Evolutionary conservation across 2,797 vertebrate species (phyloP).

Genomic region (Lacerta bilineata): DNA sequence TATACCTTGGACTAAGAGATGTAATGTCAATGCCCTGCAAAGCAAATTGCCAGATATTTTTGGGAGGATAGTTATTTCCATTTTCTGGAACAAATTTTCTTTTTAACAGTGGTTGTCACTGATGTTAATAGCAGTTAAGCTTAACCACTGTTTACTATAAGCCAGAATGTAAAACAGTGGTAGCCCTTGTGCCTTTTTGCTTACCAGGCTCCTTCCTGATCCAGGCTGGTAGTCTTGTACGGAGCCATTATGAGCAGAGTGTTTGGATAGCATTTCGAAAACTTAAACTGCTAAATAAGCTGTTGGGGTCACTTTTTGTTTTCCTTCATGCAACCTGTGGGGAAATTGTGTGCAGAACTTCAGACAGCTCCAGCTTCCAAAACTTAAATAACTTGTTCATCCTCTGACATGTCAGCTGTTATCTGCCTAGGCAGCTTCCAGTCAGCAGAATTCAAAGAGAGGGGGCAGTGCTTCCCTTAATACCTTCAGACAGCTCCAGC

Average conservation of each 20-base stretch:
- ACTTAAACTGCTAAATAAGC: slow-evolving; percentile 36
- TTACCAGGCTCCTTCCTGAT: background rate
- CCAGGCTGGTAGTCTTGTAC: background rate
- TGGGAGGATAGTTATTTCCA: too few relatives aligned
- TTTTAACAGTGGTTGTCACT: background rate
- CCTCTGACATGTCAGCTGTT: slow-evolving; percentile 43
- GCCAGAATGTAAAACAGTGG: background rate
- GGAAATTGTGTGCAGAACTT: slow-evolving; percentile 53
- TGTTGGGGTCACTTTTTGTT: slow-evolving; percentile 6
- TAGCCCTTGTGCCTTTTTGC: background rate
- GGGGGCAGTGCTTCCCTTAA: slow-evolving; percentile 27
- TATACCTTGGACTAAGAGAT: background rate
- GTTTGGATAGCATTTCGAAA: background rate
- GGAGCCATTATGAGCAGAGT: background rate
- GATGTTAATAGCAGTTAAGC: background rate
- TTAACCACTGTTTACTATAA: background rate
- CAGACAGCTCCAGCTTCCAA: slow-evolving; percentile 46
- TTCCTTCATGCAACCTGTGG: slow-evolving; percentile 19
- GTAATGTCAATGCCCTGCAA: background rate
- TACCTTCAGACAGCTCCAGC: slow-evolving; percentile 43
- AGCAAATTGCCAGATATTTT: background rate
- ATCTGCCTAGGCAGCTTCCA: slow-evolving; percentile 69
- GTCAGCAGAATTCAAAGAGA: slow-evolving; percentile 63
- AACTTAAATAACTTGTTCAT: slow-evolving; percentile 56
- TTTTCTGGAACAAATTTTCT: too few relatives aligned